Evolutionary conservation across 2,797 vertebrate genomes (phyloP).

Genomic region (Pangasius macronema): DNA sequence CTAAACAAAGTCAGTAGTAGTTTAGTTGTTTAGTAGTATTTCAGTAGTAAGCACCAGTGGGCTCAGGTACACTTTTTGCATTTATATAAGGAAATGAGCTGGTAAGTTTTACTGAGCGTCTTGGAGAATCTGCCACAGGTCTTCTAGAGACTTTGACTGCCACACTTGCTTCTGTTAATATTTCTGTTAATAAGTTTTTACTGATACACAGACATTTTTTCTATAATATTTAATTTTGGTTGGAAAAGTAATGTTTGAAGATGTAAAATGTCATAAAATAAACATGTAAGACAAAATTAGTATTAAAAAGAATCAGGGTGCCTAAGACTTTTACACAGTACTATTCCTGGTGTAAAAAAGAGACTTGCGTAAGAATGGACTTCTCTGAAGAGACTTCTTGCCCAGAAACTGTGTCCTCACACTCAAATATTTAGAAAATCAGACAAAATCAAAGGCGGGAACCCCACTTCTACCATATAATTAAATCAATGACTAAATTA

Average conservation of each 20-base stretch:
- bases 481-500: constrained; percentile 51
- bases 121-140: background rate
- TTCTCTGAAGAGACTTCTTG: background rate
- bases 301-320: background rate
- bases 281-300: background rate
- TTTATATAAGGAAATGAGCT: background rate
- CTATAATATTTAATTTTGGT: background rate
- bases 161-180: background rate
- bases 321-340: background rate
- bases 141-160: background rate
- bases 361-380: background rate
- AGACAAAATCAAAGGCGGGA: constrained; percentile 22
- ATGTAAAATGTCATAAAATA: background rate
- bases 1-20: background rate
- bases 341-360: background rate
- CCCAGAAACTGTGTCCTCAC: background rate
- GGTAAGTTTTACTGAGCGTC: background rate
- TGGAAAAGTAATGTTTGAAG: background rate
- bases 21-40: background rate
- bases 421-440: constrained; percentile 43
- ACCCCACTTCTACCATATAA: constrained; percentile 22
- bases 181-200: background rate
- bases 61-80: background rate
- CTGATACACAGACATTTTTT: background rate
- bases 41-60: background rate